Conservation (phyloP, 2,888 invertebrate genomes). For the Slavum lentiscoides region DNA sequence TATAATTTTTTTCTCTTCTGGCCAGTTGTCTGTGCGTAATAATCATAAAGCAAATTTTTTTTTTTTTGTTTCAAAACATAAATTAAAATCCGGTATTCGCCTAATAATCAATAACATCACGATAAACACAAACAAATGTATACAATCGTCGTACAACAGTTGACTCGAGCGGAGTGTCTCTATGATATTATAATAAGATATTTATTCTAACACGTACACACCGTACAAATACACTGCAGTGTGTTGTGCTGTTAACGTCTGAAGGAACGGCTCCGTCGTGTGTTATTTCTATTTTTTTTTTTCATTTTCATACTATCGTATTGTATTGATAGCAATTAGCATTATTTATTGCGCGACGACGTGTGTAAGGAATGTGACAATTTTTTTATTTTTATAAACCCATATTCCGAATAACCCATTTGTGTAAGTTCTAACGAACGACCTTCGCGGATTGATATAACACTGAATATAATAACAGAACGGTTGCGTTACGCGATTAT, state of each 20-base stretch:
- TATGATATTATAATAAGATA: neutral
- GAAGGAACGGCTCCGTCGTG: neutral
- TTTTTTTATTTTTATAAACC: conserved; percentile 4
- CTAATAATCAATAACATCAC: neutral
- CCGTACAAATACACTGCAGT: neutral
- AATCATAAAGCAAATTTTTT: too few relatives aligned
- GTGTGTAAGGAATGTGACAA: conserved; percentile 5
- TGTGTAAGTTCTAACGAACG: conserved; percentile 29
- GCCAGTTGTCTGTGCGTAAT: too few relatives aligned
- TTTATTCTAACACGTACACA: neutral
- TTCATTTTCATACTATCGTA: too few relatives aligned
- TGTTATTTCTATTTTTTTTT: neutral
- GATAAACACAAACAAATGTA: too few relatives aligned
- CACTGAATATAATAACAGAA: conserved; percentile 23
- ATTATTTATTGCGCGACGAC: conserved; percentile 1
- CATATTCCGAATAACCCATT: conserved; percentile 27
- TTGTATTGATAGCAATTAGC: neutral
- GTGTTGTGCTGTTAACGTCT: too few relatives aligned
- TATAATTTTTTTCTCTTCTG: too few relatives aligned
- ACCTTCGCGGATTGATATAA: conserved; percentile 35
- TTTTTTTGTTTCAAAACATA: too few relatives aligned
- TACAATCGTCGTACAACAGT: too few relatives aligned
- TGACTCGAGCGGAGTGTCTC: neutral
- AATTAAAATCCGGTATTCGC: too few relatives aligned
- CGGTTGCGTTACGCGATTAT: conserved; percentile 35